Conservation (phyloP, 2,888 invertebrate species). For the Drosophila glabriapex region DNA sequence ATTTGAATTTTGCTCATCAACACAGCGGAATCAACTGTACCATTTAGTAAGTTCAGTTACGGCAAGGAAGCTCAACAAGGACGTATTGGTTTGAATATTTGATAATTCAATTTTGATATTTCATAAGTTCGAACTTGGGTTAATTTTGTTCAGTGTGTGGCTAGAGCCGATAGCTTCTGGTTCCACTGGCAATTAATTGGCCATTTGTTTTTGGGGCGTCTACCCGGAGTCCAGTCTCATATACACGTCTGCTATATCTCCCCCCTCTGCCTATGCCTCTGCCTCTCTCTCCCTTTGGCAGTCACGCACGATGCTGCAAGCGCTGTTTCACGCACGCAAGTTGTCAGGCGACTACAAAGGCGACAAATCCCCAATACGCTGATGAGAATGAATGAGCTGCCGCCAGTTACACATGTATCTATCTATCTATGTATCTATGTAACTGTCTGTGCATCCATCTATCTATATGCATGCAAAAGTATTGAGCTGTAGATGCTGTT, state of each 20-base stretch:
- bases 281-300: background rate
- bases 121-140: background rate
- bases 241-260: background rate
- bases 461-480: background rate
- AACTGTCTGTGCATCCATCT: background rate
- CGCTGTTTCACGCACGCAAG: slow-evolving; percentile 51
- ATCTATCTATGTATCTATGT: slow-evolving; percentile 19
- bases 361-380: slow-evolving; percentile 78
- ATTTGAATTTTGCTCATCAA: too few species aligned
- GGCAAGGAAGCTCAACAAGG: too few species aligned
- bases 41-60: too few species aligned
- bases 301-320: slow-evolving; percentile 54
- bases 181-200: slow-evolving; percentile 71
- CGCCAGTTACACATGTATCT: slow-evolving; percentile 38
- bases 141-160: background rate
- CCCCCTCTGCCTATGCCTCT: background rate
- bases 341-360: slow-evolving; percentile 63
- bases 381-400: slow-evolving; percentile 77
- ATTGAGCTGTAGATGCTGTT: background rate
- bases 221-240: slow-evolving; percentile 26
- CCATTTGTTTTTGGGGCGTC: slow-evolving; percentile 70
- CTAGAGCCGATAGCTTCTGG: slow-evolving; percentile 34
- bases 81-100: too few species aligned
- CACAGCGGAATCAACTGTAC: too few species aligned
- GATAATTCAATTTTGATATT: too few species aligned